Conservation (phyloP, 2,888 invertebrate genomes). For the Pachycephus smyrnensis region DNA sequence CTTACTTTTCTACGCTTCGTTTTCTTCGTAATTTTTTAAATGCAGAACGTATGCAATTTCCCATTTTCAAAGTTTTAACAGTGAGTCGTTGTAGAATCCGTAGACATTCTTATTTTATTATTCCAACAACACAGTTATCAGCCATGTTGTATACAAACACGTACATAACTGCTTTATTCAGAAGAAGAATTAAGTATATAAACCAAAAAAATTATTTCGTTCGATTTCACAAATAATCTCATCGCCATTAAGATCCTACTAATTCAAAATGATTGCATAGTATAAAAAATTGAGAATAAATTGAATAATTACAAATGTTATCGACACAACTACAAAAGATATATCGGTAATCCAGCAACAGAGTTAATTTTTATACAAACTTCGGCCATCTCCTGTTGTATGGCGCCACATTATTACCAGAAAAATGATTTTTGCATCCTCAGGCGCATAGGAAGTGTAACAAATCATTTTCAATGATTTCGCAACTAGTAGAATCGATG, state of each 20-base stretch:
- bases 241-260: background rate
- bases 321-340: background rate
- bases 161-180: background rate
- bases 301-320: background rate
- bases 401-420: background rate
- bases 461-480: background rate
- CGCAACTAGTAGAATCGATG: background rate
- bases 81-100: background rate
- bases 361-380: background rate
- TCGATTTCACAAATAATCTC: background rate
- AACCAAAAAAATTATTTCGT: background rate
- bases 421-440: background rate
- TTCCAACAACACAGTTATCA: background rate
- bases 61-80: slow-evolving; percentile 35
- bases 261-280: background rate
- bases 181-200: background rate
- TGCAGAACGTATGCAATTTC: slow-evolving; percentile 46
- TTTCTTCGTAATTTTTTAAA: slow-evolving; percentile 44
- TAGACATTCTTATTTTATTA: background rate
- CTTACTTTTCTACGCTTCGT: slow-evolving; percentile 43
- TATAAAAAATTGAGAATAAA: background rate
- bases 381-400: background rate
- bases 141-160: background rate
- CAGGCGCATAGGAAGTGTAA: background rate
- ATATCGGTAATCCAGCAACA: background rate